phyloP scores from a whole-genome alignment of 2,113 vertebrate species.

The Ochotona curzoniae region DNA sequence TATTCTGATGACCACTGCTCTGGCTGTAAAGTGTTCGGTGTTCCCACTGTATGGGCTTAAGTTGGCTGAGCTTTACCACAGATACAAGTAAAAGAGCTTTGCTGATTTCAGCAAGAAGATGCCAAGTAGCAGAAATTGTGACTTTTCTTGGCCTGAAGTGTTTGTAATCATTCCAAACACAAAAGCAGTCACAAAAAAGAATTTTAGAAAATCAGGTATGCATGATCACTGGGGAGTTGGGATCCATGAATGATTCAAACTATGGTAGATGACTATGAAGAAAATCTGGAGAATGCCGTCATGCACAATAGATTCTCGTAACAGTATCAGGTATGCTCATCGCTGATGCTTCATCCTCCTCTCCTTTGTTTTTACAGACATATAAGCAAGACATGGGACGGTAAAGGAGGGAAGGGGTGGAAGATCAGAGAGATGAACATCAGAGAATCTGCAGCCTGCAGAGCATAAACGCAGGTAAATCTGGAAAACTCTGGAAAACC shows the following conservation, averaged over 20 bases:
- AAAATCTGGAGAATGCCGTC: not conserved
- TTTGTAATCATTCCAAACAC: not conserved
- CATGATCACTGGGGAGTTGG: not conserved
- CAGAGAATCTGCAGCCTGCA: not conserved
- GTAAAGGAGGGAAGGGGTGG: not conserved
- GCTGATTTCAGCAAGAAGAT: not conserved
- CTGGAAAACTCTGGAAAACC: conserved; percentile 56
- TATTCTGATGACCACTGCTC: not conserved
- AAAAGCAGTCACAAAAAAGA: not conserved
- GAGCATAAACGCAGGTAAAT: not conserved
- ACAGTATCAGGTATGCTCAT: not conserved
- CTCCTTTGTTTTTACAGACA: not conserved
- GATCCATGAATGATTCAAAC: not conserved
- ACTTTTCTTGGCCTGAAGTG: not conserved
- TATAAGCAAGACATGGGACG: not conserved
- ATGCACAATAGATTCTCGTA: not conserved
- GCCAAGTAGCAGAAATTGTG: not conserved
- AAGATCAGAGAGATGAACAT: conserved; percentile 28
- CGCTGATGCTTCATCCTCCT: not conserved
- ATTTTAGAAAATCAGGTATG: not conserved
- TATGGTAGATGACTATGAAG: not conserved
- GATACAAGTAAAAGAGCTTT: not conserved
- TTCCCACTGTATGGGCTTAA: not conserved
- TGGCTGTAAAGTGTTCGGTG: not conserved
- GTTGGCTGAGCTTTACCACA: not conserved